These are phyloP conservation scores for Eulemur albifrons DNA, from an alignment of 2,797 vertebrate genomes.

Conservation along the genomic window DNA sequence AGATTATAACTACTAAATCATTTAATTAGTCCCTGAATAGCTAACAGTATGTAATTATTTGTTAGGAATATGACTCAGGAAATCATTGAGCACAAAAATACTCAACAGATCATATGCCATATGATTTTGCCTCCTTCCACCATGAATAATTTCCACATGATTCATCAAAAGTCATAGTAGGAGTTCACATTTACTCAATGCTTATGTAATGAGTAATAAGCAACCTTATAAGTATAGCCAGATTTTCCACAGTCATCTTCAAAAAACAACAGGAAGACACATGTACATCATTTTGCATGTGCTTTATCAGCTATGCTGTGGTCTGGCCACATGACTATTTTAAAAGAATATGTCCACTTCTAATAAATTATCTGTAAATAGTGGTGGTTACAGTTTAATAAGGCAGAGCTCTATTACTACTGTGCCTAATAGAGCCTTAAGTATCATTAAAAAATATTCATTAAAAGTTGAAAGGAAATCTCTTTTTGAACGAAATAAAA, in stretches of 20 bases:
- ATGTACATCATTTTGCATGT: not conserved
- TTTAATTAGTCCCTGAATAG: not conserved
- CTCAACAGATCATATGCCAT: constrained; percentile 29
- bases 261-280: not conserved
- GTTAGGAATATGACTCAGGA: not conserved
- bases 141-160: constrained; percentile 10
- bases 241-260: not conserved
- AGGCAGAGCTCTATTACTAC: not conserved
- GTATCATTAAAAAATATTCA: not conserved
- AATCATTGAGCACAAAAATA: not conserved
- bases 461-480: constrained; percentile 20
- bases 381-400: constrained; percentile 3
- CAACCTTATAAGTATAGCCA: not conserved
- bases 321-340: not conserved
- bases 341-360: not conserved
- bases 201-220: not conserved
- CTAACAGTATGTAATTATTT: not conserved
- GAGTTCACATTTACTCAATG: constrained; percentile 41
- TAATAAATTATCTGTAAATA: not conserved
- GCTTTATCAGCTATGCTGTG: not conserved
- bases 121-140: constrained; percentile 33
- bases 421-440: not conserved
- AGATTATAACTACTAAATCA: not conserved
- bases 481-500: not conserved
- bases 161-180: constrained; percentile 37